Evolutionary conservation across 2,113 vertebrate species (phyloP), one percentile per base, ranked within the genome.

Genomic region (Gymnobelideus leadbeateri): DNA sequence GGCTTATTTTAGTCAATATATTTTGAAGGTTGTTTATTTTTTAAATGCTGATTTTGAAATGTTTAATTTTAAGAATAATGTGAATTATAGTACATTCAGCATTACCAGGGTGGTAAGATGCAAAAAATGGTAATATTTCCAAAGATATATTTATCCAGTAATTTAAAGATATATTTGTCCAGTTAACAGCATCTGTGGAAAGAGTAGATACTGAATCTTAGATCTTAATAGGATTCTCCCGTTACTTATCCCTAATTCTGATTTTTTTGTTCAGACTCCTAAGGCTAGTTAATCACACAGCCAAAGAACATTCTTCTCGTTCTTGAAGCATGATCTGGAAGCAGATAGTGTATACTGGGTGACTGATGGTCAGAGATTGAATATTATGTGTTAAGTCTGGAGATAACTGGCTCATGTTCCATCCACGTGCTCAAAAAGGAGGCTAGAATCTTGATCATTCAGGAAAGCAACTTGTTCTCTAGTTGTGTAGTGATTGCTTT

Each of bases 1-100:
- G 51, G 47, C 84, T 94, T 57, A 8, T 43, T 94, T 28, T 92
- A 91, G 24, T 89, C 47, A 37, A 68, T 84, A 26, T 26, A 77
- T 49, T 91, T 49, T 54, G 1, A 89, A 90, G 55, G 16, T n/a
- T 68, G 25, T 54, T 93, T 89, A 31, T 24, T 53, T 51, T 93
- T 91, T 23, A 93, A 92, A 93, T 90, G n/a, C 91, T 1, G 91
- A n/a, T 92, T 84, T 24, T 51, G 28, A 93, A 92, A 94, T 91
- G n/a, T 89, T 1, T 51, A 25, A 52, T n/a, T 43, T 84, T 84
- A 23, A 84, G 43, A 43, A n/a, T 52, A 47, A 12, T 68, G 5
- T 68, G 54, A 90, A 21, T 95, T 53, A 25, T 37, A 61, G n/a
- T n/a, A 43, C 68, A n/a, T 37, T 77, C 31, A n/a, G 31, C 31